Evolutionary conservation across 2,113 vertebrate genomes (phyloP).

Genomic region (Sardina pilchardus): DNA sequence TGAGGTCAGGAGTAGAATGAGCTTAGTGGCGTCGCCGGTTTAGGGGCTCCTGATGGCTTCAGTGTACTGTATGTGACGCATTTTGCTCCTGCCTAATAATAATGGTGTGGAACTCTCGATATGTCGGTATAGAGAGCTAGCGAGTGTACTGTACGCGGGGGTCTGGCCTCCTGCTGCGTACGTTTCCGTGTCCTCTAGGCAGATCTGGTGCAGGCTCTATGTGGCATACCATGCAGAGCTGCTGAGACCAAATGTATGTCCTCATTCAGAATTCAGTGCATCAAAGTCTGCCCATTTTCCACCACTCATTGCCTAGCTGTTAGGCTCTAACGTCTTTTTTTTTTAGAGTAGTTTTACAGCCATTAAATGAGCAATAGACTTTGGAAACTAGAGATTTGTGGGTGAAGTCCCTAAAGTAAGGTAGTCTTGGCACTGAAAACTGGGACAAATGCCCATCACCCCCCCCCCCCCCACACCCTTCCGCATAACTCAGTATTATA

Average conservation of each 20-base stretch:
- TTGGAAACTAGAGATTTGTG: background rate
- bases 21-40: background rate
- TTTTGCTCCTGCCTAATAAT: background rate
- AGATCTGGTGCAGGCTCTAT: background rate
- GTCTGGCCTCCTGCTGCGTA: background rate
- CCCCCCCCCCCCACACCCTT: no score
- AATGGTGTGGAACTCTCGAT: background rate
- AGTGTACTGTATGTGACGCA: background rate
- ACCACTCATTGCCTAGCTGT: background rate
- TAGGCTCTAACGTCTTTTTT: background rate
- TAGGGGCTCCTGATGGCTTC: background rate
- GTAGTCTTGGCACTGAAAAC: background rate
- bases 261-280: background rate
- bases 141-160: background rate
- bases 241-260: background rate
- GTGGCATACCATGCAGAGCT: background rate
- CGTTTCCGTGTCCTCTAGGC: background rate
- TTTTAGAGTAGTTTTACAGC: background rate
- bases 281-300: background rate
- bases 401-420: background rate
- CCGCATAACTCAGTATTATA: background rate
- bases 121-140: background rate
- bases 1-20: background rate
- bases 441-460: background rate
- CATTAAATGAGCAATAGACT: background rate